A percentile compares a stretch with the other conserved stretches of the same genome.
phyloP scores from a whole-genome alignment of 92 coral and sea anemone species.

The Zoanthus sociatus region DNA sequence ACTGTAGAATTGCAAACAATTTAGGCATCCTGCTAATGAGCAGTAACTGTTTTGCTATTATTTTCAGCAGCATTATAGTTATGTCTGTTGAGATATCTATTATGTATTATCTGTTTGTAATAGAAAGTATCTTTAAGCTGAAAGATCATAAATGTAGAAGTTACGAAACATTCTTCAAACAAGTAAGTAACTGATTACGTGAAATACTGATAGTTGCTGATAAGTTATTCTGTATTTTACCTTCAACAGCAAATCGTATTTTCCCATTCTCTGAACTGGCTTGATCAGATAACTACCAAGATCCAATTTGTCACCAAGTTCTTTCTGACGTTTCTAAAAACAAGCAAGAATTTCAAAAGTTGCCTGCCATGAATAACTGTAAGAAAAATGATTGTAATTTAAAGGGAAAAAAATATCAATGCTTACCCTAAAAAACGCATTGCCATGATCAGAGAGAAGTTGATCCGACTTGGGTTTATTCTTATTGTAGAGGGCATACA shows the following conservation, averaged over 20 bases:
- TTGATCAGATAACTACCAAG: constrained; percentile 96
- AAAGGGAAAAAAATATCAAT: not conserved
- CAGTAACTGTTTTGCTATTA: no score
- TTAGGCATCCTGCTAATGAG: no score
- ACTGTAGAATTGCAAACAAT: no score
- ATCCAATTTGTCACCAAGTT: constrained; percentile 97
- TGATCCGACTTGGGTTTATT: constrained; percentile 97
- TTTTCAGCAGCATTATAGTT: no score
- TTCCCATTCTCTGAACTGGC: constrained; percentile 99
- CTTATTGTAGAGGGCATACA: constrained; percentile 97
- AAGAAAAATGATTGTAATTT: not conserved
- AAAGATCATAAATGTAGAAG: not conserved
- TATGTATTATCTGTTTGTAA: no score
- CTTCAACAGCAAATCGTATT: constrained; percentile 87
- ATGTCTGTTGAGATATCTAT: no score
- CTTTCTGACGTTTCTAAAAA: constrained; percentile 84
- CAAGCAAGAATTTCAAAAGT: not conserved
- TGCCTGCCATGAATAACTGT: not conserved
- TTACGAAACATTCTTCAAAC: not conserved
- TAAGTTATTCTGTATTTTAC: constrained; percentile 53
- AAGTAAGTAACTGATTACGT: not conserved
- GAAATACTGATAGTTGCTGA: no score
- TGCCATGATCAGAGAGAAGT: constrained; percentile 93
- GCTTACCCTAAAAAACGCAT: constrained; percentile 93
- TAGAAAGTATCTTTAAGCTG: no score